phyloP scores from a whole-genome alignment of 2,113 vertebrate genomes.

The Podarcis raffonei region DNA sequence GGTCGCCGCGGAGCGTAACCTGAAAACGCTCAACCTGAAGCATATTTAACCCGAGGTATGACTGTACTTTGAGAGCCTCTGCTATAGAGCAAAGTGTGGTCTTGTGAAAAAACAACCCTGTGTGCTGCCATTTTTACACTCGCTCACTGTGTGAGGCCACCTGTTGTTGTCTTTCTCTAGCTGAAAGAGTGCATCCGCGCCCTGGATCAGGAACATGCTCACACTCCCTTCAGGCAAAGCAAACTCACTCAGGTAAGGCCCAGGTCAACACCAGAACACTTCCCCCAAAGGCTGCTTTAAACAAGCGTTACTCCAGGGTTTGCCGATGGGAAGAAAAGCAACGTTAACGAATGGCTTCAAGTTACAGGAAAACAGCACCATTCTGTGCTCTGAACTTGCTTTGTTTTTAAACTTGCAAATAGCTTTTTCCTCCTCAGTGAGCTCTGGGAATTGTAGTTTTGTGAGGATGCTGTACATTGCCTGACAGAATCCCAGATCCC shows the following conservation, averaged over 20 bases:
- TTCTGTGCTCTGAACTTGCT: neutral
- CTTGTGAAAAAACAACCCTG: neutral
- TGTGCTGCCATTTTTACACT: too few species aligned
- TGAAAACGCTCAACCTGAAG: too few species aligned
- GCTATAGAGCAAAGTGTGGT: too few species aligned
- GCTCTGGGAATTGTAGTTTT: neutral
- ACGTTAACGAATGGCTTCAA: neutral
- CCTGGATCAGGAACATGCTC: slow-evolving; percentile 85
- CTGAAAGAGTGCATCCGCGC: slow-evolving; percentile 94
- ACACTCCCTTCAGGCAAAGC: slow-evolving; percentile 93
- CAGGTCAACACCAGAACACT: neutral
- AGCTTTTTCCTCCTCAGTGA: neutral
- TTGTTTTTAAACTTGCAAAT: neutral
- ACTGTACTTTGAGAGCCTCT: neutral
- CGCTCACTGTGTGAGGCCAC: neutral
- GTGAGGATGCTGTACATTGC: neutral
- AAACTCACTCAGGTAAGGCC: slow-evolving; percentile 90
- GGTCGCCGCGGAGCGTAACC: too few species aligned
- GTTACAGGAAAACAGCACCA: neutral
- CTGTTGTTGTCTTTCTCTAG: slow-evolving; percentile 65
- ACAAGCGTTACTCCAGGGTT: too few species aligned
- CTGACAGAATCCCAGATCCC: neutral
- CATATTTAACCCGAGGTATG: too few species aligned
- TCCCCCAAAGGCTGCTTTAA: neutral
- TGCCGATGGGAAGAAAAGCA: too few species aligned